Evolutionary conservation across 2,888 invertebrate genomes (phyloP), one percentile per base, ranked within the genome.

Genomic region (Eristalinus aeneus): DNA sequence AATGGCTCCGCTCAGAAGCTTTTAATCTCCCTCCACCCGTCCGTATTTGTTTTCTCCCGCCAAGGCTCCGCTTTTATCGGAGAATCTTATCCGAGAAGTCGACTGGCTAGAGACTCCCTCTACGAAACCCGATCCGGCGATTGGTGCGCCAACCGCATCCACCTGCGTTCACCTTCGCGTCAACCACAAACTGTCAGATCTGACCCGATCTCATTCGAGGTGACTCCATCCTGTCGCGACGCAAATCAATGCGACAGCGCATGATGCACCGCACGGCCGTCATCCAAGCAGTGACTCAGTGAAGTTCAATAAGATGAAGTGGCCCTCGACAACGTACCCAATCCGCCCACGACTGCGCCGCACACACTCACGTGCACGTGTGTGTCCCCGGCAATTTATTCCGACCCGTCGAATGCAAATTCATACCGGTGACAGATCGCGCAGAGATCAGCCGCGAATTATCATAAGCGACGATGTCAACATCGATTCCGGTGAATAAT

Each of bases 381-480:
- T 36, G 32, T 56, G 31, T 16, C 12, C 39, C 72, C 54, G 61
- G 22, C 83, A 68, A 75, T 71, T 75, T 75, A 84, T 79, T 75
- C 71, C 56, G 64, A 20, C 64, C 64, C 75, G 65, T 76, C 58
- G 80, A 78, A 85, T 85, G 85, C 80, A 54, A 85, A 85, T 85
- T 80, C 65, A 76, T 64, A 54, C 31, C 58, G 36, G 16, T 65
- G 65, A 84, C 73, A 65, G 78, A 80, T 80, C 61, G 36, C 82
- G 61, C 67, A 61, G 22, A 69, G 86, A 86, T 82, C 86, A 77
- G 23, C 68, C 39, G 46, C 12, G 60, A 86, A 86, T 86, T 86
- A 86, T 82, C 86, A 86, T 86, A 82, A 86, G 71, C 77, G 86
- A 77, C 82, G 77, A 82, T 86, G 77, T 86, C 82, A 82, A 78